Conservation (phyloP, 2,888 invertebrate genomes). For the Drosophila quinaria region DNA sequence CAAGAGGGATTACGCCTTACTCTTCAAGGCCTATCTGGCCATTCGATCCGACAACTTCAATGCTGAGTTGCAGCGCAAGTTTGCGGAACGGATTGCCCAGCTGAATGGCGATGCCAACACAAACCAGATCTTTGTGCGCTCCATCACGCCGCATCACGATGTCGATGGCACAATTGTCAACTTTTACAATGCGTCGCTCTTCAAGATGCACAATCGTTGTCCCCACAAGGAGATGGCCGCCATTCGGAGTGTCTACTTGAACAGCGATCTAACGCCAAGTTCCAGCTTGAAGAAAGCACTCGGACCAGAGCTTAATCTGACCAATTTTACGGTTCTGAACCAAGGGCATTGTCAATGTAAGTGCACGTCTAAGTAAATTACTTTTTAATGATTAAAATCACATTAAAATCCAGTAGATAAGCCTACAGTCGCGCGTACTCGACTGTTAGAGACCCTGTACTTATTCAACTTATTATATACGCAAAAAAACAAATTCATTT, state of each 20-base stretch:
- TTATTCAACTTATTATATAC: no score
- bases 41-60: constrained; percentile 90
- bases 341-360: constrained; percentile 87
- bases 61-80: constrained; percentile 92
- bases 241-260: constrained; percentile 90
- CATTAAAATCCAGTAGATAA: no score
- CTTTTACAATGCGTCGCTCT: constrained; percentile 92
- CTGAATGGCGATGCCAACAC: constrained; percentile 92
- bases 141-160: constrained; percentile 86
- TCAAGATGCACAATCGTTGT: constrained; percentile 87
- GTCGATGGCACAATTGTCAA: constrained; percentile 90
- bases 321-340: constrained; percentile 86
- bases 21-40: constrained; percentile 93
- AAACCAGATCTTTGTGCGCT: constrained; percentile 90
- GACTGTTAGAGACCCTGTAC: no score
- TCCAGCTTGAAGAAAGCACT: constrained; percentile 87
- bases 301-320: constrained; percentile 89
- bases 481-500: no score
- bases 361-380: constrained; percentile 23
- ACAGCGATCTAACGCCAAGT: constrained; percentile 87
- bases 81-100: constrained; percentile 92
- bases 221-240: constrained; percentile 91
- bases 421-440: no score
- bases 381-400: no score
- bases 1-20: constrained; percentile 89